Evolutionary conservation across 2,797 vertebrate species (phyloP), one percentile per base, ranked within the genome.

Genomic region (Enteromius paludinosus): DNA sequence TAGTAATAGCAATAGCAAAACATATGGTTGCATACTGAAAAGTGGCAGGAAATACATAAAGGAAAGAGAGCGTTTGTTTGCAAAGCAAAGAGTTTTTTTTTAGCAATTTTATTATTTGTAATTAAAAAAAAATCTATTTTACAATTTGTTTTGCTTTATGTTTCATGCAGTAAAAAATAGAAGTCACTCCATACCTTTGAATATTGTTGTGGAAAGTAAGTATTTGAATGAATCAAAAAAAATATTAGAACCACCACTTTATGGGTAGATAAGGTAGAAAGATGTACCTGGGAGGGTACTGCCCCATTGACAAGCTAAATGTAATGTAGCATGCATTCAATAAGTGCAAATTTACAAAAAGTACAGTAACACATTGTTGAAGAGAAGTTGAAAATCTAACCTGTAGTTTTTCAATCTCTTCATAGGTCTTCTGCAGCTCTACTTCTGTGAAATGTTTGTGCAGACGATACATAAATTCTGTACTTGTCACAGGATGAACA

Each of bases 361-460:
- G 66, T 69, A 45, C 38, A 43, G 38, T 43, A 11, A 25, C 1
- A 62, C 23, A n/a, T 69, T 49, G 15, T 23, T n/a, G 12, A 30
- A 30, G 15, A 61, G 12, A 87, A 88, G 28, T 4, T 33, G 3
- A 82, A 49, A 52, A 41, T 33, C 61, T 78, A 33, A 99, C 98
- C 96, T 99, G 98, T 62, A 99, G 90, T 65, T 97, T 96, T 91
- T 95, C 94, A 33, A 99, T 99, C 91, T 99, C 97, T 86, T 95
- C 91, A 82, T 99, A 99, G 0, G 97, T 99, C 89, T 93, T 96
- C 91, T 97, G 96, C 74, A 99, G 94, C 86, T 99, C 98, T 83
- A 96, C 93, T 89, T 97, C 94, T 0, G 97, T 96, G 78, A 99
- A 99, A 88, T 94, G 95, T 86, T 96, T 96, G 93, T 99, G 98